Evolutionary conservation across 2,888 invertebrate genomes (phyloP), one percentile per base, ranked within the genome.

Genomic region (Platynereis dumerilii): DNA sequence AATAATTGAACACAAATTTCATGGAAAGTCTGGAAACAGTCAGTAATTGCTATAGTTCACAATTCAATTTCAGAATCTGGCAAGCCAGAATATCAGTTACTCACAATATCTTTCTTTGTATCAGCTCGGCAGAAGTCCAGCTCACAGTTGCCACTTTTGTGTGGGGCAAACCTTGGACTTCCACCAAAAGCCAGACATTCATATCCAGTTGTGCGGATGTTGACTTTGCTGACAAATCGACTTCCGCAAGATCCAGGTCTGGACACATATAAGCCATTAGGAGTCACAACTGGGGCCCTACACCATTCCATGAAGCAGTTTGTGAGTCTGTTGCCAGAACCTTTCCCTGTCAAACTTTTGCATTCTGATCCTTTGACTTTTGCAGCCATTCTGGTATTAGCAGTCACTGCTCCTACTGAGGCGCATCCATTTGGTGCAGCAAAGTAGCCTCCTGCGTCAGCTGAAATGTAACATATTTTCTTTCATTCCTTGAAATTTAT

Each of bases 121-220:
- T 34, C 27, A 24, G 61, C 22, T 15, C 28, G 29, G 34, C 61
- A 61, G 26, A 61, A 20, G 44, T 61, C 61, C 39, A 61, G 39
- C n/a, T 42, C 3, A 26, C 61, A 61, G 17, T 39, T 29, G 1
- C 61, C 61, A 53, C 53, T 53, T 12, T 24, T 27, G 1, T 39
- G 26, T n/a, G 22, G 39, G 2, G 7, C 24, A 34, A 39, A 61
- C 26, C 54, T 54, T 2, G 61, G 61, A 1, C 24, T 39, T 1
- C 54, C 61, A 17, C 61, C 61, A 39, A 61, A 39, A 39, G 29
- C 55, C 15, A 61, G 39, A 20, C 61, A 61, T n/a, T 61, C 61
- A 15, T 34, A 28, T 15, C 61, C 61, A 34, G 15, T 42, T 12
- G 55, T 54, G 15, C 61, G 53, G 26, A 48, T 48, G 7, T 5